A percentile compares a stretch with the other conserved stretches of the same genome.
These are phyloP conservation scores for Trilocha varians DNA, from an alignment of 2,888 invertebrate species.

Conservation along the genomic window DNA sequence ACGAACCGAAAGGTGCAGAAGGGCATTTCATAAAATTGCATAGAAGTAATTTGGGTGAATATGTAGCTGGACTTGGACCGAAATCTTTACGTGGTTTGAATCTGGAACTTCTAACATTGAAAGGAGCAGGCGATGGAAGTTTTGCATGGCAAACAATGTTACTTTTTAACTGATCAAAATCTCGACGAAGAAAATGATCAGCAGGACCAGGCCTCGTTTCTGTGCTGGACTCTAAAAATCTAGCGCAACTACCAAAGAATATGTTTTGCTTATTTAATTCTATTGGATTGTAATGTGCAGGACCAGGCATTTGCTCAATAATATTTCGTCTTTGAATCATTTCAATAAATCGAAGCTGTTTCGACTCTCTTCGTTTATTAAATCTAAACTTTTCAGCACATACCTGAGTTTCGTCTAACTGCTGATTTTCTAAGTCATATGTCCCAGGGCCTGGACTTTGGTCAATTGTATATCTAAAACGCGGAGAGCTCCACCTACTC, in stretches of 20 bases:
- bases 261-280: constrained; percentile 24
- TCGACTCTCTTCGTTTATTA: constrained; percentile 37
- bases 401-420: constrained; percentile 21
- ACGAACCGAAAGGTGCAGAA: constrained; percentile 38
- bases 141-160: constrained; percentile 26
- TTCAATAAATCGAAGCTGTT: constrained; percentile 50
- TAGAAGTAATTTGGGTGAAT: constrained; percentile 21
- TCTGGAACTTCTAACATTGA: constrained; percentile 41
- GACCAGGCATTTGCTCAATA: constrained; percentile 41
- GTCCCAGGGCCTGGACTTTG: constrained; percentile 45
- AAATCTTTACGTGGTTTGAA: constrained; percentile 32
- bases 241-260: constrained; percentile 29
- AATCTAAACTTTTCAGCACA: constrained; percentile 44
- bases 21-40: constrained; percentile 30
- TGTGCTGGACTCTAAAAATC: constrained; percentile 26
- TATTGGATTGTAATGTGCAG: constrained; percentile 39
- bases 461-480: constrained; percentile 17
- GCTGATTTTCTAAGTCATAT: constrained; percentile 28
- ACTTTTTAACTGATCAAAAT: constrained; percentile 34
- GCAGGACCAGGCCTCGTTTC: constrained; percentile 40
- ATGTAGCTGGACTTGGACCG: constrained; percentile 48
- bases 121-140: constrained; percentile 36
- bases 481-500: constrained; percentile 42
- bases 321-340: constrained; percentile 39
- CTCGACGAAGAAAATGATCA: constrained; percentile 37